Evolutionary conservation across 2,113 vertebrate genomes (phyloP), one percentile per base, ranked within the genome.

Genomic region (Phasianus colchicus): DNA sequence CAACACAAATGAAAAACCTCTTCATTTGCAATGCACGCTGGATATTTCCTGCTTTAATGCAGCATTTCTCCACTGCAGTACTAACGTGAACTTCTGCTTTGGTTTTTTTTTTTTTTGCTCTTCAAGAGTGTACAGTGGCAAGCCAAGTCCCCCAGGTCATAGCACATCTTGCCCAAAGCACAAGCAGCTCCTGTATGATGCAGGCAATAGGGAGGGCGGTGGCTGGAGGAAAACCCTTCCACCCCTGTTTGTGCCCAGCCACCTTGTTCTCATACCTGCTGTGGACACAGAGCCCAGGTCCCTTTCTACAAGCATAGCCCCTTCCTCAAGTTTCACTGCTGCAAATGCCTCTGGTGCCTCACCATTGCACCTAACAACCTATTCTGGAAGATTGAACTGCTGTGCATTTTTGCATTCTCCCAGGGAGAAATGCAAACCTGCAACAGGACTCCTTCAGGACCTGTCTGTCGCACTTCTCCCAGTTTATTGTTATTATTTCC

Each of bases 1-100:
- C 79, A 96, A 65, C 78, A 86, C 74, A 93, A 91, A 94, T 84
- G 75, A 93, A 86, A 96, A 91, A 55, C 70, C 74, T 89, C 90
- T 81, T 95, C 94, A 96, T 92, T 93, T 93, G 89, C 86, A 83
- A 91, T 86, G 91, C 90, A 93, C 36, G 6, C 7, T 80, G 82
- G 43, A 17, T 76, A 70, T 81, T 82, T 57, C 83, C 90, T 92
- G 70, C 66, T 76, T 83, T 89, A 75, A 78, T 93, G 88, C 60
- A 94, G 86, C 63, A 83, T 74, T 92, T 87, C 79, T 86, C 34
- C 79, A 27, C 84, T 93, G 84, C 92, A 89, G 79, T 30, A 19
- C 54, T 83, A 52, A 61, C 24, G 47, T 10, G 3, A 70, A 63
- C 67, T 90, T 54, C 45, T 80, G 61, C 61, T 93, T 72, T n/a